A percentile compares a stretch with the other conserved stretches of the same genome.
Conservation (phyloP, 2,888 invertebrate species). For the Halocaridina rubra region DNA sequence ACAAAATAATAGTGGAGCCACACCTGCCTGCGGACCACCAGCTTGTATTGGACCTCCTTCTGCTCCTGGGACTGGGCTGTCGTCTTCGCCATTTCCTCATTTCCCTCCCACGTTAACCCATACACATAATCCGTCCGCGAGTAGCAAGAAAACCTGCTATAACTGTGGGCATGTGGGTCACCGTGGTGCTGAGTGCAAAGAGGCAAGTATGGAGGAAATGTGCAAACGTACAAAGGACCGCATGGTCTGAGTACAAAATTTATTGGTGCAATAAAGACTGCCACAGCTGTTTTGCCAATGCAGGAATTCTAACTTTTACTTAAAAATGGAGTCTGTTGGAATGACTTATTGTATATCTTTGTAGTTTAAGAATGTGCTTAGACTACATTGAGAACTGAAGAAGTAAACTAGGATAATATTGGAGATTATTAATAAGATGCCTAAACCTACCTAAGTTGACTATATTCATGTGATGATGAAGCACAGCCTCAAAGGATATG, state of each 20-base stretch:
- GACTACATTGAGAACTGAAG: too few species aligned
- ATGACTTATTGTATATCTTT: too few species aligned
- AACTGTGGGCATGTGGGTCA: conserved; percentile 91
- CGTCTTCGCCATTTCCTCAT: conserved; percentile 66
- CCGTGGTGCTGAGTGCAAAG: conserved; percentile 86
- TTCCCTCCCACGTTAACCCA: conserved; percentile 64
- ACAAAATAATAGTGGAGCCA: conserved; percentile 33
- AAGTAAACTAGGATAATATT: too few species aligned
- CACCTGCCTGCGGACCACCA: conserved; percentile 34
- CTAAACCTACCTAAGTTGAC: background rate
- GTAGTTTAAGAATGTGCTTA: too few species aligned
- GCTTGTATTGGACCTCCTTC: conserved; percentile 36
- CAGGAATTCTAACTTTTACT: too few species aligned
- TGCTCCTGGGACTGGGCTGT: conserved; percentile 38
- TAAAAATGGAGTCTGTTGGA: too few species aligned
- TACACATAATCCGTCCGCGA: conserved; percentile 67
- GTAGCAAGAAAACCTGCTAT: conserved; percentile 77
- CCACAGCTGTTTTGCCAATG: conserved; percentile 3
- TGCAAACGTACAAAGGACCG: conserved; percentile 70
- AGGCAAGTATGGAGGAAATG: conserved; percentile 92
- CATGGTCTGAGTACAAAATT: conserved; percentile 55
- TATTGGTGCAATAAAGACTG: conserved; percentile 48
- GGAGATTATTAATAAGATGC: background rate
- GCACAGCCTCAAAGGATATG: too few species aligned
- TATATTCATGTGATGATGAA: background rate